Percentiles rank a stretch among this genome's conserved stretches.
These are phyloP conservation scores for Loriculus beryllinus DNA, from an alignment of 2,797 vertebrate species.

Conservation along the genomic window DNA sequence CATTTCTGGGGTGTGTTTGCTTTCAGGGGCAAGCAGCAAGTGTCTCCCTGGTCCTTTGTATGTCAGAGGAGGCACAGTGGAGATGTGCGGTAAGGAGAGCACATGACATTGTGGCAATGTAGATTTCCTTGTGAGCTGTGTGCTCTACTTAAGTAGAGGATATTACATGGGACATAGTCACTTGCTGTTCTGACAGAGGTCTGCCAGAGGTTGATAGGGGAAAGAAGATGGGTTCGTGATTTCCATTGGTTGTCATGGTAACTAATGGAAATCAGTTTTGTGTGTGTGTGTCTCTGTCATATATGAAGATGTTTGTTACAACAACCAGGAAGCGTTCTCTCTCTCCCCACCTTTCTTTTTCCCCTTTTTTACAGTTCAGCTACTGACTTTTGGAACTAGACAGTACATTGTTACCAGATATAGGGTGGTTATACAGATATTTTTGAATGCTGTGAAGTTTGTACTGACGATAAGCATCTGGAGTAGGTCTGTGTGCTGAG, in stretches of 20 bases:
- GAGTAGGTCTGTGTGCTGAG: not conserved
- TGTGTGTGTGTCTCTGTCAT: not conserved
- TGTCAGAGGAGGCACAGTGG: not conserved
- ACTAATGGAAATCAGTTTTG: constrained; percentile 39
- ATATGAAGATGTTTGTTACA: constrained; percentile 9
- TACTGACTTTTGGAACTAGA: not conserved
- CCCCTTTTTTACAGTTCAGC: not conserved
- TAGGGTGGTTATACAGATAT: not conserved
- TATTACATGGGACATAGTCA: not conserved
- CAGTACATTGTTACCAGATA: not conserved
- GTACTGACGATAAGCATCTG: not conserved
- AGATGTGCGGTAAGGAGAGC: not conserved
- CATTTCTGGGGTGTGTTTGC: not conserved
- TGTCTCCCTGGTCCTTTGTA: not conserved
- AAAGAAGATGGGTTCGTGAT: not conserved
- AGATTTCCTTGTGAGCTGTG: not conserved
- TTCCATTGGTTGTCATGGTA: constrained; percentile 47
- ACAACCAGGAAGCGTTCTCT: not conserved
- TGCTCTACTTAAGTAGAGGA: not conserved
- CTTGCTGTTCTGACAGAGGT: not conserved
- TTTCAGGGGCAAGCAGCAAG: not conserved
- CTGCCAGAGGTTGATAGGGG: constrained; percentile 3
- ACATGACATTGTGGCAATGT: not conserved
- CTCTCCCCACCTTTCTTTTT: not conserved
- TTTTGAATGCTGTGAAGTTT: not conserved